A percentile compares a stretch with the other conserved stretches of the same genome.
phyloP scores from a whole-genome alignment of 2,888 invertebrate genomes.

The Globia sparganii region DNA sequence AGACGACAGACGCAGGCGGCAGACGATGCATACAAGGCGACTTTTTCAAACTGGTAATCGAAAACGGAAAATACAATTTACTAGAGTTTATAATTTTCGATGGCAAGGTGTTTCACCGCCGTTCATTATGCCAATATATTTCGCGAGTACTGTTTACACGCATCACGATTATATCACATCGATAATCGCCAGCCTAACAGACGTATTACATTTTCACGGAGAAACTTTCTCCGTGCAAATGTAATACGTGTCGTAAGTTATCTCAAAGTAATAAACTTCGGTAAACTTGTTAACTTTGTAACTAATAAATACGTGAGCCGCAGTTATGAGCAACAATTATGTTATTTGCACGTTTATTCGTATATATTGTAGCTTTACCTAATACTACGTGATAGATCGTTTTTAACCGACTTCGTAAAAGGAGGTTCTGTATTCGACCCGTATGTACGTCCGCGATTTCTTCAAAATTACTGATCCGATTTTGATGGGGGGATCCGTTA shows the following conservation, averaged over 20 bases:
- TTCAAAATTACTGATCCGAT: too few relatives aligned
- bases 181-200: not conserved
- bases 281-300: slow-evolving; percentile 49
- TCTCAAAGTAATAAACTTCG: slow-evolving; percentile 52
- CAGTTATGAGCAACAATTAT: slow-evolving; percentile 24
- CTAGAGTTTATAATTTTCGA: not conserved
- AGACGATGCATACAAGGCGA: not conserved
- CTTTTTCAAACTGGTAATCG: not conserved
- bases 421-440: too few relatives aligned
- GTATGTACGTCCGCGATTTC: too few relatives aligned
- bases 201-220: too few relatives aligned
- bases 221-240: slow-evolving; percentile 22
- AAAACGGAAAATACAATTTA: not conserved
- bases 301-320: slow-evolving; percentile 50
- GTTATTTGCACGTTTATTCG: not conserved
- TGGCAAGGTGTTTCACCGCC: not conserved
- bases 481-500: too few relatives aligned
- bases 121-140: not conserved
- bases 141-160: not conserved
- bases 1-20: too few relatives aligned
- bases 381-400: not conserved
- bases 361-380: not conserved
- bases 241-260: slow-evolving; percentile 44
- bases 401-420: not conserved
- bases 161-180: not conserved